These are phyloP conservation scores for Leuctra nigra DNA, from an alignment of 2,888 invertebrate genomes.

Conservation along the genomic window DNA sequence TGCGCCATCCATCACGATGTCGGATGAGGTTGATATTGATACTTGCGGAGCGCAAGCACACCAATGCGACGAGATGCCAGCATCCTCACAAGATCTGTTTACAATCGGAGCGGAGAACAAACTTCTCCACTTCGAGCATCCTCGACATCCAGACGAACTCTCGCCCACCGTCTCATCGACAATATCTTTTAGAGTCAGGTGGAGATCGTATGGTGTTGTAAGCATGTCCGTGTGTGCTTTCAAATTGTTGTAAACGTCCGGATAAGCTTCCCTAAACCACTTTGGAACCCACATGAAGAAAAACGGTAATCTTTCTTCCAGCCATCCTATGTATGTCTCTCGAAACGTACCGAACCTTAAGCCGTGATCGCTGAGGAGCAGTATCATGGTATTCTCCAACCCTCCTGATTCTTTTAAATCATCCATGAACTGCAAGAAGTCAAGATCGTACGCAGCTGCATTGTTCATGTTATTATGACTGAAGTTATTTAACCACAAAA, in stretches of 20 bases:
- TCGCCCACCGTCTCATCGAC: slow-evolving; percentile 36
- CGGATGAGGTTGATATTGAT: slow-evolving; percentile 37
- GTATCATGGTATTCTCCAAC: slow-evolving; percentile 56
- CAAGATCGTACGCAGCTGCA: slow-evolving; percentile 58
- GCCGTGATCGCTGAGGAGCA: slow-evolving; percentile 75
- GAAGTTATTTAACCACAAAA: slow-evolving; percentile 74
- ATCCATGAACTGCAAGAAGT: slow-evolving; percentile 50
- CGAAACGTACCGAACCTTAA: slow-evolving; percentile 68
- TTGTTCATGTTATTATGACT: slow-evolving; percentile 64
- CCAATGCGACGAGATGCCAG: slow-evolving; percentile 64
- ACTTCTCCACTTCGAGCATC: slow-evolving; percentile 58
- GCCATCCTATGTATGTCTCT: slow-evolving; percentile 60
- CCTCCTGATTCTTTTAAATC: slow-evolving; percentile 52
- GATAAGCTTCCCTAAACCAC: slow-evolving; percentile 49
- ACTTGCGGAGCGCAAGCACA: slow-evolving; percentile 50
- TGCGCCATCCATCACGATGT: slow-evolving; percentile 48
- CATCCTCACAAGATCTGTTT: slow-evolving; percentile 61
- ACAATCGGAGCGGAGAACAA: slow-evolving; percentile 51
- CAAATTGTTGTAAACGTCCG: slow-evolving; percentile 49
- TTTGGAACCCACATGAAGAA: slow-evolving; percentile 62
- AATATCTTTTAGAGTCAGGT: slow-evolving; percentile 62
- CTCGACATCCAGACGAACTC: slow-evolving; percentile 16
- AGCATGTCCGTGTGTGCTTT: slow-evolving; percentile 56
- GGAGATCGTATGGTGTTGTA: slow-evolving; percentile 68
- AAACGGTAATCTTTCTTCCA: slow-evolving; percentile 71